Conservation (phyloP, 2,888 invertebrate species). For the Diabrotica balteata region DNA sequence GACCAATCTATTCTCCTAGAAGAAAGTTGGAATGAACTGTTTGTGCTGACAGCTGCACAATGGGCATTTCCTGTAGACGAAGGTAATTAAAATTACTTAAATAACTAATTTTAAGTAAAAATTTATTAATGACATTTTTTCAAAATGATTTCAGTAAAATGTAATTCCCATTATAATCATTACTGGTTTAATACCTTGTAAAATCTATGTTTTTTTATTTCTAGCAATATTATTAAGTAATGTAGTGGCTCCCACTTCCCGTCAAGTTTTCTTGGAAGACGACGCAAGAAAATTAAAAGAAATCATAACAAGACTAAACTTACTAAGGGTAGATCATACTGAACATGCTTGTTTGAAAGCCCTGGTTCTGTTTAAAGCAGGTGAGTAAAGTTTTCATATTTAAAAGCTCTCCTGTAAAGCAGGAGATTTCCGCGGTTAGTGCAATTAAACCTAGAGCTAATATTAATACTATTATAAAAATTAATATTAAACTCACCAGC, state of each 20-base stretch:
- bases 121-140: too few species aligned
- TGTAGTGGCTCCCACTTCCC: conserved; percentile 61
- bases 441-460: too few species aligned
- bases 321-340: conserved; percentile 76
- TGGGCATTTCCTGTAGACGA: conserved; percentile 79
- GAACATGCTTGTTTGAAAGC: conserved; percentile 89
- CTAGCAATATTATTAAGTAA: conserved; percentile 55
- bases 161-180: not conserved
- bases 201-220: conserved; percentile 21
- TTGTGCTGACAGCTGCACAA: conserved; percentile 83
- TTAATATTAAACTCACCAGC: too few species aligned
- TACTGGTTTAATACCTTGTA: too few species aligned
- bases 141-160: not conserved
- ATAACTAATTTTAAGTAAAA: too few species aligned
- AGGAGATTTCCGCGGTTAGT: too few species aligned
- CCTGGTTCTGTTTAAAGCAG: conserved; percentile 80
- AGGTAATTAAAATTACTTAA: conserved; percentile 60
- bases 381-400: conserved; percentile 64
- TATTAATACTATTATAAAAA: too few species aligned
- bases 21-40: conserved; percentile 84
- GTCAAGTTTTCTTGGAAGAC: conserved; percentile 65
- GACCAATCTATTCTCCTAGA: conserved; percentile 79
- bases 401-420: too few species aligned
- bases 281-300: conserved; percentile 69
- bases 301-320: conserved; percentile 70